Conservation (phyloP, 1,140 invertebrate species). For the Drosophila punjabiensis region DNA sequence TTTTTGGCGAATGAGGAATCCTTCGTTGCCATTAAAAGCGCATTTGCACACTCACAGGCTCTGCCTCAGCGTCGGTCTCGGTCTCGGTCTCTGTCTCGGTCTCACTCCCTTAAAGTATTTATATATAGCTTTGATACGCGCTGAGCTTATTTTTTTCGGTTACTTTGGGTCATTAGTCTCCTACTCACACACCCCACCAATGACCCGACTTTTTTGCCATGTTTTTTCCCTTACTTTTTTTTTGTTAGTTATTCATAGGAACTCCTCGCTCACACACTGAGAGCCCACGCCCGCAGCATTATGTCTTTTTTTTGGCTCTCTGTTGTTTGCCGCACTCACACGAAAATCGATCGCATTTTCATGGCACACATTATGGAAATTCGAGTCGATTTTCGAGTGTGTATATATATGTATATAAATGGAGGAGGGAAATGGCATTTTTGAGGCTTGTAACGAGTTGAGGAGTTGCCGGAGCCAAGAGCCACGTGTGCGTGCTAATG, state of each 20-base stretch:
- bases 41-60: constrained; percentile 55
- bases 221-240: constrained; percentile 14
- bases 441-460: constrained; percentile 79
- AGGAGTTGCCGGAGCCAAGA: constrained; percentile 11
- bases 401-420: constrained; percentile 27
- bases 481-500: constrained; percentile 57
- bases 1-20: constrained; percentile 32
- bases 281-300: constrained; percentile 65
- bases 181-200: constrained; percentile 38
- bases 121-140: constrained; percentile 53
- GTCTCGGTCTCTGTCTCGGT: background rate
- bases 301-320: constrained; percentile 49
- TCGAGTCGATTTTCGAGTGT: constrained; percentile 72
- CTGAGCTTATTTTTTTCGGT: constrained; percentile 44
- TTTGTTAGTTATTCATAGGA: constrained; percentile 74
- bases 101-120: constrained; percentile 45
- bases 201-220: constrained; percentile 66
- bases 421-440: constrained; percentile 74
- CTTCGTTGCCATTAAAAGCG: constrained; percentile 69
- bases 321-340: constrained; percentile 40
- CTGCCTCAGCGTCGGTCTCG: background rate
- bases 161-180: constrained; percentile 47
- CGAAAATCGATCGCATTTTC: constrained; percentile 83
- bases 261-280: constrained; percentile 37
- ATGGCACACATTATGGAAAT: constrained; percentile 84